These are phyloP conservation scores for Aphelocoma californica DNA, from an alignment of 2,797 vertebrate genomes.

Conservation along the genomic window DNA sequence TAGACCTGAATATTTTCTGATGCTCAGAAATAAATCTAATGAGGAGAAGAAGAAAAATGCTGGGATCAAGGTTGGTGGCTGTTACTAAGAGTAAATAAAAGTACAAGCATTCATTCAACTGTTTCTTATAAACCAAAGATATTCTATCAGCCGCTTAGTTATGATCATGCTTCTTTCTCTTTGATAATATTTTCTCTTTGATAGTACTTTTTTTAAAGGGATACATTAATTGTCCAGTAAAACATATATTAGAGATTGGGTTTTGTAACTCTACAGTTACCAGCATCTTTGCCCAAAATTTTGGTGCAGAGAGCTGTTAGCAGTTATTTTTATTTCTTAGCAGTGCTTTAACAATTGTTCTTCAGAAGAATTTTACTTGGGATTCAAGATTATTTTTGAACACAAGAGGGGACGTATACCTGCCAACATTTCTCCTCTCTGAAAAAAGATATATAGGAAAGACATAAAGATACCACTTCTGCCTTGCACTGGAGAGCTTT, in stretches of 20 bases:
- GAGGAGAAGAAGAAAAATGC: neutral
- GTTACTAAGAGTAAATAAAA: neutral
- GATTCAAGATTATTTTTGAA: neutral
- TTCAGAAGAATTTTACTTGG: neutral
- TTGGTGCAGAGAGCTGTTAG: neutral
- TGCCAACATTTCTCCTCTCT: neutral
- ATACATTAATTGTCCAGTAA: neutral
- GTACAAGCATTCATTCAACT: neutral
- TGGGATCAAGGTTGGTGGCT: neutral
- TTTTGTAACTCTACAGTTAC: neutral
- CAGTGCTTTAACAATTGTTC: neutral
- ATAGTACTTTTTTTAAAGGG: neutral
- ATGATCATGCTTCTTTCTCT: neutral
- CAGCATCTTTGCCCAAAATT: neutral
- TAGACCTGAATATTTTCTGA: neutral
- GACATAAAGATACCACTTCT: neutral
- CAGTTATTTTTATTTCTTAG: neutral
- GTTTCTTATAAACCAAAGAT: neutral
- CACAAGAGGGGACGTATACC: neutral
- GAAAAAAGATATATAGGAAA: neutral
- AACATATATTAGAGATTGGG: neutral
- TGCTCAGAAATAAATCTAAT: constrained; percentile 4
- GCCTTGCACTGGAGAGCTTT: neutral
- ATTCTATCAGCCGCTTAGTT: neutral
- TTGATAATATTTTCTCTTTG: neutral